Conservation (phyloP, 1,140 invertebrate genomes). For the Atta texana region DNA sequence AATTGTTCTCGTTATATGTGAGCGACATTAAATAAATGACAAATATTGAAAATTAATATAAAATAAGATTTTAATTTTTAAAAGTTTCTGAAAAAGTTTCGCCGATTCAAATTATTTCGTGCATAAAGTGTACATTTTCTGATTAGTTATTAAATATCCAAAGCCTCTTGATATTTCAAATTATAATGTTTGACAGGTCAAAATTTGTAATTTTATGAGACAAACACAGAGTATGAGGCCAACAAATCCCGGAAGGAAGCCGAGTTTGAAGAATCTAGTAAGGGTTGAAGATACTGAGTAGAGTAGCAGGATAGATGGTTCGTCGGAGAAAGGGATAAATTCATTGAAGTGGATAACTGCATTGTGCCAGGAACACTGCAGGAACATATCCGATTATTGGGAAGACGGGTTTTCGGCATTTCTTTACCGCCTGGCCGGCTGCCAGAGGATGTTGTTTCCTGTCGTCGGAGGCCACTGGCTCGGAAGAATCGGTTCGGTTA, state of each 20-base stretch:
- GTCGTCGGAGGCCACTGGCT: slow-evolving; percentile 82
- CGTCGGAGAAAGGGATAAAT: slow-evolving; percentile 76
- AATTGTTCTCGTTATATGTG: background rate
- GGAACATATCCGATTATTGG: slow-evolving; percentile 85
- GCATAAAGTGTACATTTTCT: background rate
- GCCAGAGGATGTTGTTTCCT: slow-evolving; percentile 85
- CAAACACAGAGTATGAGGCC: background rate
- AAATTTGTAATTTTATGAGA: slow-evolving; percentile 4
- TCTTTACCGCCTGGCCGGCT: slow-evolving; percentile 80
- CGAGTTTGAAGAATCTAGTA: slow-evolving; percentile 44
- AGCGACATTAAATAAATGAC: background rate
- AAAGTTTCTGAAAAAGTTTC: background rate
- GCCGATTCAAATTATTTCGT: background rate
- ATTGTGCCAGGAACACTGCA: slow-evolving; percentile 83
- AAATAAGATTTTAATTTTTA: background rate
- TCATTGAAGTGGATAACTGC: slow-evolving; percentile 84
- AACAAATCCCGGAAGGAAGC: slow-evolving; percentile 16
- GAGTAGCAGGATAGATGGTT: slow-evolving; percentile 47
- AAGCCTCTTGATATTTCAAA: background rate
- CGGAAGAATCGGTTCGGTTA: slow-evolving; percentile 83
- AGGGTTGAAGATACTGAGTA: background rate
- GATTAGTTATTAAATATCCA: background rate
- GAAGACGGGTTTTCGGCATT: slow-evolving; percentile 83
- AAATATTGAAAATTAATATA: background rate
- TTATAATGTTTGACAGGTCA: background rate